A percentile compares a stretch with the other conserved stretches of the same genome.
phyloP scores from a whole-genome alignment of 2,113 vertebrate genomes.

The Channa maculata region DNA sequence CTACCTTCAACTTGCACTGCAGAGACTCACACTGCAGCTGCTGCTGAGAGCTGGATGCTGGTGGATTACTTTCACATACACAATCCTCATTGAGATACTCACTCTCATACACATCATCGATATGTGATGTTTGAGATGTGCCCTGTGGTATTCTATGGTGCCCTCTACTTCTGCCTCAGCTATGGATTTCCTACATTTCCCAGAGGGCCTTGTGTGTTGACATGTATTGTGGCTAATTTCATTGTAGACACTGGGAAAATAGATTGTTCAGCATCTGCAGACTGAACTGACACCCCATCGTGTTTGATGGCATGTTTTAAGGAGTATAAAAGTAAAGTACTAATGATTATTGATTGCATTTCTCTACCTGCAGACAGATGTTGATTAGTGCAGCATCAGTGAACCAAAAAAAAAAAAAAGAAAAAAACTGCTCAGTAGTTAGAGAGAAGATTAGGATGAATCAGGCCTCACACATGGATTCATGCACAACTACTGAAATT shows the following conservation, averaged over 20 bases:
- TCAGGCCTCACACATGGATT: neutral
- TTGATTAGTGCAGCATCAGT: too few species aligned
- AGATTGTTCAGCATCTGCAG: too few species aligned
- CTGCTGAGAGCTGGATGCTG: neutral
- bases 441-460: too few species aligned
- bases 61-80: slow-evolving; percentile 15
- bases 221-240: neutral
- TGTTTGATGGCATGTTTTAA: too few species aligned
- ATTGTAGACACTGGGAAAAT: too few species aligned
- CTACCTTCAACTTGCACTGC: slow-evolving; percentile 37
- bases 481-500: neutral
- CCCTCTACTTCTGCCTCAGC: neutral
- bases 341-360: neutral
- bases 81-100: neutral
- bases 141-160: too few species aligned
- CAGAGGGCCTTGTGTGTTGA: neutral
- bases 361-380: neutral
- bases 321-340: too few species aligned
- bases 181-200: neutral
- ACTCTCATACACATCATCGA: neutral
- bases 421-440: too few species aligned
- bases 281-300: too few species aligned
- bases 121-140: neutral
- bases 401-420: neutral
- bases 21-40: slow-evolving; percentile 7